Base-by-base conservation (phyloP, 2,888 invertebrate genomes). In the Ramazzottius varieornatus region DNA sequence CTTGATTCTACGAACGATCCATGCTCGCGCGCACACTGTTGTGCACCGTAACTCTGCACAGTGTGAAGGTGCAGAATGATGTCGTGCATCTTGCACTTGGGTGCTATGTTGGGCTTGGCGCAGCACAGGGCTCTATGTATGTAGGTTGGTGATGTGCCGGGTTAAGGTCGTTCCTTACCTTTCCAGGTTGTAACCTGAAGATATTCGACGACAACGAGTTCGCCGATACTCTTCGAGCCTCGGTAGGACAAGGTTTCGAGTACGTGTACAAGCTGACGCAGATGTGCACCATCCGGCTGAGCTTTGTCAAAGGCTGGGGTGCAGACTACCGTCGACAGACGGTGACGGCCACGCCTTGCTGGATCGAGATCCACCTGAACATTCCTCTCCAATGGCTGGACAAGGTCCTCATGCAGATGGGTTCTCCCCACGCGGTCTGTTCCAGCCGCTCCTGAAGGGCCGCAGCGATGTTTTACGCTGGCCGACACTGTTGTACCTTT, bases 281-380 rank as follows among this genome's bases (percentile, higher is more conserved):
- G 80, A 96, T 96, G 94, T 94, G 94, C 75, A 94, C 93, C 65
- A 96, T 98, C 71, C 20, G 96, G 69, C 91, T 98, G 90, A 93
- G 93, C 71, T 96, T 98, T 75, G 96, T 98, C 46, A 96, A 96
- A 75, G 98, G 98, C 1, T 98, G 96, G 96, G 98, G 96, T 46
- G 94, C 94, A 24, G 96, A 98, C 78, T 98, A 98, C 77, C 94
- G 94, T 74, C 82, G 98, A 32, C 98, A 98, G 77, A 96, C 96
- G 73, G 96, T 98, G 24, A 98, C 96, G 0, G 91, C 91, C 64
- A 98, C 98, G 0, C 98, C 98, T 0, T 98, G 98, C 75, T 98
- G 98, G 98, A 92, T 98, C 68, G 98, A 98, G 78, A 88, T 96
- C 68, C 96, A 98, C 77, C 81, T 98, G 33, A 91, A 96, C 74